Evolutionary conservation across 2,113 vertebrate genomes (phyloP), one percentile per base, ranked within the genome.

Genomic region (Collichthys lucidus): DNA sequence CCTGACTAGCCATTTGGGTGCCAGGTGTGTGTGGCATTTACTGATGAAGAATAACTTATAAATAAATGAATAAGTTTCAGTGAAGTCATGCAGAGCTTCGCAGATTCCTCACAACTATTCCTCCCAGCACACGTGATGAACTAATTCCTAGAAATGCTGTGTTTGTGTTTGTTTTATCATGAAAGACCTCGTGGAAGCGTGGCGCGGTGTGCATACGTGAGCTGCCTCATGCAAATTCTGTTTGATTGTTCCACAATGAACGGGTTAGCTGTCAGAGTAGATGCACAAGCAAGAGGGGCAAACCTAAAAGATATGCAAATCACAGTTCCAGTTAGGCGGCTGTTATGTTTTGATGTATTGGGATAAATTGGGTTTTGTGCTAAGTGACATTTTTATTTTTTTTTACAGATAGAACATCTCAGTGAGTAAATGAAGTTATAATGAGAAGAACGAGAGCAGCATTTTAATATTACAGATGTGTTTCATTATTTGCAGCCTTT

Each of bases 291-390:
- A 77, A 47, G 64, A 82, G 65, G 57, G 20, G 40, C 59, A 46
- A 77, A 86, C 72, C 65, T 62, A 40, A 74, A 77, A 85, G 83
- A 87, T 85, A 79, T 84, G 79, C 53, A 79, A 87, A 88, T 87
- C 55, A 35, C 56, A 66, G 56, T 61, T 82, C 22, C 40, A 75
- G 74, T 71, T 44, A 11, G 11, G 19, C 59, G 47, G 46, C 67
- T 66, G 35, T 44, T 83, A 57, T 63, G 57, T 74, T 88, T 77
- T 84, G 49, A 75, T 77, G 65, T 72, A 63, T 80, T 56, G 15
- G 46, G 24, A 59, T 65, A 40, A 66, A 70, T 72, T 44, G 26
- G 20, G 35, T 66, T 76, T 72, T n/a, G 60, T 80, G 22, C 20
- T 2, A 57, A 66, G 46, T 57, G 35, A 66, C 77, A 73, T 40